These are phyloP conservation scores for Galemys pyrenaicus DNA, from an alignment of 2,113 vertebrate genomes.

Conservation along the genomic window DNA sequence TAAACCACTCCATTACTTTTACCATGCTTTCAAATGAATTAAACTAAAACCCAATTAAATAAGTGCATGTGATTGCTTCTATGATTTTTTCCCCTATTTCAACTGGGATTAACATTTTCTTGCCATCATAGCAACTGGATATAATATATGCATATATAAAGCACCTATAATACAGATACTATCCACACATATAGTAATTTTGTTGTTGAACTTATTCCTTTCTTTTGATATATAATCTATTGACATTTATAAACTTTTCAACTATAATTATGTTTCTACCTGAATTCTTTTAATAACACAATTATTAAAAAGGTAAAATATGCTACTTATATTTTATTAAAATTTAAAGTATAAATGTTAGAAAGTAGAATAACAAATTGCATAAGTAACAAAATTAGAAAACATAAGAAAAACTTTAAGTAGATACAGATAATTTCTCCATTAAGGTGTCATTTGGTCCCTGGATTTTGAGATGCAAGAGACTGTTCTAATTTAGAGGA, in stretches of 20 bases:
- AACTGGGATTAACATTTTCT: neutral
- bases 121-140: neutral
- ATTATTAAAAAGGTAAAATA: neutral
- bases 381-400: neutral
- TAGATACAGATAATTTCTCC: slow-evolving; percentile 7
- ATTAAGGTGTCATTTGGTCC: neutral
- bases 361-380: neutral
- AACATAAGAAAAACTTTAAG: neutral
- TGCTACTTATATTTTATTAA: slow-evolving; percentile 1
- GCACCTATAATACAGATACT: neutral
- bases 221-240: neutral
- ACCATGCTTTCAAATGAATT: neutral
- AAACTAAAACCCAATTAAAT: slow-evolving; percentile 19
- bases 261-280: neutral
- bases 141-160: neutral
- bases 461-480: slow-evolving; percentile 16
- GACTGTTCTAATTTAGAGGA: neutral
- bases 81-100: neutral
- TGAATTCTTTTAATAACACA: neutral
- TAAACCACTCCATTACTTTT: neutral
- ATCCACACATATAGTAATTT: neutral
- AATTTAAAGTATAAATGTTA: neutral
- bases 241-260: slow-evolving; percentile 7
- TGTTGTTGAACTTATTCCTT: neutral
- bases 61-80: neutral